Conservation (phyloP, 1,140 invertebrate species). For the Penaeus chinensis region DNA sequence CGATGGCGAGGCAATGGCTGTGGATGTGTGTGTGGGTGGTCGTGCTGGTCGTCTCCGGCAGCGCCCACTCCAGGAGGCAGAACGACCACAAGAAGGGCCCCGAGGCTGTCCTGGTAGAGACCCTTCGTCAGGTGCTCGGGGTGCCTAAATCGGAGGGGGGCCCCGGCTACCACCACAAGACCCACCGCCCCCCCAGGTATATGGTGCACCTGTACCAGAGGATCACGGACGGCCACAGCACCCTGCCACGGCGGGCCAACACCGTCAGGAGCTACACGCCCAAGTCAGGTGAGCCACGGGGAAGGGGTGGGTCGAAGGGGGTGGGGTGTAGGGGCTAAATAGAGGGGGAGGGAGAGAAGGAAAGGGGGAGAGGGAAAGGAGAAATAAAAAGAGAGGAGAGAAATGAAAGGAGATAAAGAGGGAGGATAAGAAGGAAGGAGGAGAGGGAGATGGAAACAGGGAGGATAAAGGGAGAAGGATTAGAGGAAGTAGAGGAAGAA, state of each 20-base stretch:
- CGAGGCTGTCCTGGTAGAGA: neutral
- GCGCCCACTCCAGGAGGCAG: too few relatives aligned
- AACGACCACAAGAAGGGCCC: too few relatives aligned
- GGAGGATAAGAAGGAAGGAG: neutral
- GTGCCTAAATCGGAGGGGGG: neutral
- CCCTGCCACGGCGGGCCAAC: conserved; percentile 1
- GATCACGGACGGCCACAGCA: neutral
- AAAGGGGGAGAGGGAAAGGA: too few relatives aligned
- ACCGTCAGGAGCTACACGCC: conserved; percentile 20
- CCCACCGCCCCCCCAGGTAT: neutral
- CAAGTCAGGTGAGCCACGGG: neutral
- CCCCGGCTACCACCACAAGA: neutral
- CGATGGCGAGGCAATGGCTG: too few relatives aligned
- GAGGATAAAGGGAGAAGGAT: neutral
- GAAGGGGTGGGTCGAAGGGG: neutral
- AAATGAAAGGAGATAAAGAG: neutral
- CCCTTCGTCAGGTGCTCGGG: neutral
- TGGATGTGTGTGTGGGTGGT: too few relatives aligned
- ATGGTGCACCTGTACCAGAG: conserved; percentile 7
- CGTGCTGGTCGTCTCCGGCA: too few relatives aligned
- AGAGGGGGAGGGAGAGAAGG: neutral
- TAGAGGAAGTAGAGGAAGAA: too few relatives aligned
- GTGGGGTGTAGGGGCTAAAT: neutral
- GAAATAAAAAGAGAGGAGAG: neutral
- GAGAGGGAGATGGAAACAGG: too few relatives aligned